Base-by-base conservation (phyloP, 1,140 invertebrate species). In the Heliothis subflexa region DNA sequence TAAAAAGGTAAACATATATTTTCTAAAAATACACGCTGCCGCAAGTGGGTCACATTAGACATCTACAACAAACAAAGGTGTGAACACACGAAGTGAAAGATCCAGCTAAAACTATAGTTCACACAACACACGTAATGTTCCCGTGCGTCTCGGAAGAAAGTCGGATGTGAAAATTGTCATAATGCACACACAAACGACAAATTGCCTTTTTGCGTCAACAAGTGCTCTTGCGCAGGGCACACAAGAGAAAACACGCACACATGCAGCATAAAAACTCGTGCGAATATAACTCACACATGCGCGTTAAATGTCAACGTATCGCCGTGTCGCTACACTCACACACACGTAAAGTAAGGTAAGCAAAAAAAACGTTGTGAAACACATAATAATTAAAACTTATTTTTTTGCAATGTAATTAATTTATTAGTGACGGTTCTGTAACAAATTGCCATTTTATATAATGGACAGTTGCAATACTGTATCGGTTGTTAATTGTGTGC, bases 131-230 rank as follows among this genome's bases (percentile, higher is more conserved):
- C 59, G 77, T 72, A 78, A 78, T 71, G 78, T 85, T 84, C 85
- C 82, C 86, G 81, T 57, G 80, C 75, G 80, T 81, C 57, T 78
- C 81, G 84, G 86, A 92, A 86, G 91, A 91, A 94, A 93, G 92
- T 94, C 89, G 91, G 91, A 94, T 93, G 91, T 92, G 91, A 93
- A 92, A 91, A 89, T 88, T 80, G 83, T 85, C 86, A 89, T 90
- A 90, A 86, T 85, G 87, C 88, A 86, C 87, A 85, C 71, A 74
- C 71, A 74, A 74, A 74, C 82, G 82, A 82, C 84, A 85, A 84
- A 87, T 86, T 82, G 83, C 72, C 83, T 88, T 90, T 90, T 89
- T 86, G 87, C 89, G 82, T 83, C 85, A 80, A 83, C 84, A 78
- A 79, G 82, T 82, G 82, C 84, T 72, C 83, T 78, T 66, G 81